These are phyloP conservation scores for Leptosomus discolor DNA, from an alignment of 2,113 vertebrate genomes.

Conservation along the genomic window DNA sequence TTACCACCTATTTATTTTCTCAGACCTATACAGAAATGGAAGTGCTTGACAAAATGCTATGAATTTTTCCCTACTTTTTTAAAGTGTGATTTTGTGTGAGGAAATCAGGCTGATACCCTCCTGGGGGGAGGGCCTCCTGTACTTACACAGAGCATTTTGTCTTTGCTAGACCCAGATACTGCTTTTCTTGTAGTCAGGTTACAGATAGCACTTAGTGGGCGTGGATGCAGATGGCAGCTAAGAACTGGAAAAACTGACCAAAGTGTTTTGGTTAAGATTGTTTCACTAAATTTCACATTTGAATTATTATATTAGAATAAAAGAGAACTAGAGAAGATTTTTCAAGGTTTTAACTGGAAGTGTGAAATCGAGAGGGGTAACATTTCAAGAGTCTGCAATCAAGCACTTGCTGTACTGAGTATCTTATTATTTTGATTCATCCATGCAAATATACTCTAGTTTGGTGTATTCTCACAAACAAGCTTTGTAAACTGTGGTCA, in stretches of 20 bases:
- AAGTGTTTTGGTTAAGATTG: not conserved
- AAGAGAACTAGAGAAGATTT: not conserved
- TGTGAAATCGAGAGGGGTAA: not conserved
- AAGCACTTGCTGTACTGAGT: not conserved
- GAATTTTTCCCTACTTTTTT: not conserved
- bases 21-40: not conserved
- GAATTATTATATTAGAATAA: not conserved
- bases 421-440: not conserved
- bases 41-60: not conserved
- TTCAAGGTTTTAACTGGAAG: not conserved
- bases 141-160: not conserved
- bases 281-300: not conserved
- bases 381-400: not conserved
- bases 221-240: not conserved
- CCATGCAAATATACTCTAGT: not conserved
- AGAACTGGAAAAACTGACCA: not conserved
- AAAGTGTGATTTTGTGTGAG: not conserved
- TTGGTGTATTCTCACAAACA: not conserved
- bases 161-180: not conserved
- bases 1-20: not conserved
- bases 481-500: not conserved
- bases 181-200: not conserved
- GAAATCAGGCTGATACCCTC: not conserved
- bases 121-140: fast-evolving
- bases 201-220: not conserved